Base-by-base conservation (phyloP, 2,888 invertebrate genomes). In the Microctonus hyperodae region DNA sequence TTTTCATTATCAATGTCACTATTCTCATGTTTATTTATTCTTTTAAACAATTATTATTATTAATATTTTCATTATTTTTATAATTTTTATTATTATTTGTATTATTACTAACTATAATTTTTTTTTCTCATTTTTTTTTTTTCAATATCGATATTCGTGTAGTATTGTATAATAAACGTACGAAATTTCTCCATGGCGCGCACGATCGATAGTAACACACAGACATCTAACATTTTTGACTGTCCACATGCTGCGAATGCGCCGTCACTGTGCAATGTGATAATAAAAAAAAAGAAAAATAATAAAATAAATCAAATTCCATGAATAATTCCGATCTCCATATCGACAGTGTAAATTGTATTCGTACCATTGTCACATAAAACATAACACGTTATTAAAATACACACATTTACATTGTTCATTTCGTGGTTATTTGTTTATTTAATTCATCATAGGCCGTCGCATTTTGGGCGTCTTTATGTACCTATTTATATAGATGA, bases 161-260 rank as follows among this genome's bases (percentile, higher is more conserved):
- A n/a, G 3, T 20, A 16, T n/a, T 13, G 44, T 20, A 44, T 44
- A 16, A 20, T 44, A 44, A 44, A 44, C 35, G 31, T 61, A 31
- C 37, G 35, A 2, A n/a, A 33, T 6, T 37, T 35, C 37, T 62
- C 51, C 31, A 53, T 53, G 51, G 51, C 40, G 44, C 44, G 37
- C 57, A 20, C 64, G 44, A 64, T 64, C 48, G 56, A 60, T 60
- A 60, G 48, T 50, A 53, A 53, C 53, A 53, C 40, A 31, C 31
- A 48, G 28, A 48, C 35, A 23, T 58, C 40, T 23, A 23, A 40
- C 48, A 44, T 60, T 50, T 44, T 48, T 60, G 60, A 31, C 28
- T 48, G 60, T 44, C 37, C 35, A n/a, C 37, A 58, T 40, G 40
- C n/a, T 25, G 37, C 37, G 37, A 37, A n/a, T 58, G 23, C 56